Evolutionary conservation across 2,113 vertebrate genomes (phyloP), one percentile per base, ranked within the genome.

Genomic region (Chloropsis cyanopogon): DNA sequence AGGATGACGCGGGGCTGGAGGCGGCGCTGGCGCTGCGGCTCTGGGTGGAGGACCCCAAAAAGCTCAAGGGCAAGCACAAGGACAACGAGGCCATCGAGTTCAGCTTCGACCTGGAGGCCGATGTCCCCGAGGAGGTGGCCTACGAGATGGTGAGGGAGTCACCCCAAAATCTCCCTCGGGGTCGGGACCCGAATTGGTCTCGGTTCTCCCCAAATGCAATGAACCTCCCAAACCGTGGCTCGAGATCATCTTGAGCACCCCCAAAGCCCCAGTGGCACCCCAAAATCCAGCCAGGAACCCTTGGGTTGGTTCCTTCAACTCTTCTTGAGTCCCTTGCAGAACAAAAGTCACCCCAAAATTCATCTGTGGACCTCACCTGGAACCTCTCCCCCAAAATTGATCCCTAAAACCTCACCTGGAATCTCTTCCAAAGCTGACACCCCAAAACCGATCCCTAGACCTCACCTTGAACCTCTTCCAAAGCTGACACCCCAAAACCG

Each of bases 51-150:
- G 99, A 99, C 11, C 99, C 99, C 70, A 99, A 99, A 94, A 99
- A 99, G 79, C 95, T 99, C 66, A 99, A 99, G 97, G 99, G 99
- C 41, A 99, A 99, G 64, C 98, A 99, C 97, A 99, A 99, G 96
- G 99, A 99, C 95, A 99, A 99, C 10, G 99, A 99, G 95, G 99
- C 99, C 96, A 99, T 99, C n/a, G 99, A 99, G 97, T 99, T 99
- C 97, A 99, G 98, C 96, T 99, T 99, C 49, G 97, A 99, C 96
- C 97, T 99, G 96, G 99, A 99, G 75, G 98, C 97, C 16, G 99
- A 99, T 37, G 98, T 98, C 21, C 98, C 99, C 10, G 99, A 99
- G 88, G 99, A 99, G 97, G 98, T 99, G 95, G 99, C 99, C 10
- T 97, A 98, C 29, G 99, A 99, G 96, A 99, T 99, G 99, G 99